Evolutionary conservation across 2,797 vertebrate genomes (phyloP), one percentile per base, ranked within the genome.

Genomic region (Sebastes elongatus): DNA sequence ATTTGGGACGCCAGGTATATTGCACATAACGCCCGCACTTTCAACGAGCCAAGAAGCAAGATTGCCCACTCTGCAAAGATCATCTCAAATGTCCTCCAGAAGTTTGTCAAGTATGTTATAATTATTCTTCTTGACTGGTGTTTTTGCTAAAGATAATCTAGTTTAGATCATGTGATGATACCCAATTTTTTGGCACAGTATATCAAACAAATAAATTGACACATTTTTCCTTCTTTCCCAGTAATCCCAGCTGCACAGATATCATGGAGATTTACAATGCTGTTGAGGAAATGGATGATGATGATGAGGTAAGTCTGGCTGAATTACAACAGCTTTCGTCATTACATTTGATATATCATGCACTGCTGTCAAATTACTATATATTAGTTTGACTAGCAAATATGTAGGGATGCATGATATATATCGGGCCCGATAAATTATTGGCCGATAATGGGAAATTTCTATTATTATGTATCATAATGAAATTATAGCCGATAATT

Each of bases 1-100:
- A 96, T 99, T 78, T 99, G 99, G 99, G 99, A 99, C 92, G 96
- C 97, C 74, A 96, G 97, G 77, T 98, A 97, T 62, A 97, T 99
- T 86, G 97, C 97, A 88, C 96, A 97, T 83, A 99, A 99, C 32
- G 98, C 99, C 81, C 96, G 94, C 80, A 98, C 97, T 82, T 99
- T 99, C 93, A 99, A 99, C 63, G 98, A 98, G 92, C 98, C 98
- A 25, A 96, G 96, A 11, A 99, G 98, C 93, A 96, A 97, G 85
- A 99, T 99, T 82, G 96, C 97, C 78, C 95, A 95, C 84, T 97
- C 97, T 53, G 98, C 98, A 69, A 99, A 98, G 95, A 96, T 97
- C 87, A 97, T 99, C 91, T 97, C 97, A 4, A 97, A 97, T 35
- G 96, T 96, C 78, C 97, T 99, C 28, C 90, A 98, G 30, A 98